Percentiles rank a stretch among this genome's conserved stretches.
These are phyloP conservation scores for Mesoclemmys tuberculata DNA, from an alignment of 2,113 vertebrate genomes.

Conservation along the genomic window DNA sequence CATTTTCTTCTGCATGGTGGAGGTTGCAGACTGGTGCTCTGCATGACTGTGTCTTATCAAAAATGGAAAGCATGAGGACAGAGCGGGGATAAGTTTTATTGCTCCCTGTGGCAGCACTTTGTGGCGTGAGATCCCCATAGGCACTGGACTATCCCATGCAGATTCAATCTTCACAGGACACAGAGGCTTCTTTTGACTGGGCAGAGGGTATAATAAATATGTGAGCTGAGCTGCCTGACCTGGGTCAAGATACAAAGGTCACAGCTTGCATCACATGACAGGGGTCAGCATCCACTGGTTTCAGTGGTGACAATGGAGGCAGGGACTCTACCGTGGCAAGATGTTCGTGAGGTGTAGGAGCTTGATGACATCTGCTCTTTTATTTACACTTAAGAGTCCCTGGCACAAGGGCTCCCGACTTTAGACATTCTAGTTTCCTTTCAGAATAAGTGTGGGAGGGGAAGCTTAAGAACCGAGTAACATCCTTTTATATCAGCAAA, in stretches of 20 bases:
- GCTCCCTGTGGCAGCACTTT: not conserved
- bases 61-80: accelerated
- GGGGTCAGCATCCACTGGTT: not conserved
- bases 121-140: accelerated
- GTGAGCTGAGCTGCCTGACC: accelerated
- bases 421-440: not conserved
- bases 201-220: not conserved
- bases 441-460: not conserved
- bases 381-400: not conserved
- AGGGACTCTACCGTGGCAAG: not conserved
- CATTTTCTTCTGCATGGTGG: not conserved
- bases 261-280: not conserved
- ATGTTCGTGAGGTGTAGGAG: not conserved
- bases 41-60: accelerated
- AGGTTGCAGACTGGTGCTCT: not conserved
- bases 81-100: not conserved
- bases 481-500: not conserved
- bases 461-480: accelerated
- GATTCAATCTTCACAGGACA: not conserved
- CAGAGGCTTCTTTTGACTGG: accelerated
- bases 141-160: not conserved
- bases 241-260: not conserved
- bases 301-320: not conserved
- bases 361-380: not conserved
- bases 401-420: not conserved